Conservation (phyloP, 2,113 vertebrate genomes). For the Spilogale gracilis region DNA sequence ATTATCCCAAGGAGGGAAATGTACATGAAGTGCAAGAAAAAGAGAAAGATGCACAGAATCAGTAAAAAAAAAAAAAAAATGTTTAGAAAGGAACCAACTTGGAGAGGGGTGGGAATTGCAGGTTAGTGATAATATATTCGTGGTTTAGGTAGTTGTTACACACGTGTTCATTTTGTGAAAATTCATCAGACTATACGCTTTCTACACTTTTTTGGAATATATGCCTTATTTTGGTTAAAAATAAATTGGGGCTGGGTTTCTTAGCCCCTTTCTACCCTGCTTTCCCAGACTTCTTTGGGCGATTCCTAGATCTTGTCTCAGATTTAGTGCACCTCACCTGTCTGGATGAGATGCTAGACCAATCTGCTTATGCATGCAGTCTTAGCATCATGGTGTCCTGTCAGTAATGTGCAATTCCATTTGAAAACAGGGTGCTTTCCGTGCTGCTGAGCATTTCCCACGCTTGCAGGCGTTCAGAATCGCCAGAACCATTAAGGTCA, state of each 20-base stretch:
- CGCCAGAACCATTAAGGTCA: slow-evolving; percentile 93
- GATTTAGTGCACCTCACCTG: rapidly evolving
- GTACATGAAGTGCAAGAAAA: not conserved
- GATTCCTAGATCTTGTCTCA: not conserved
- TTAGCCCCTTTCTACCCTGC: not conserved
- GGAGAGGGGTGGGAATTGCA: not conserved
- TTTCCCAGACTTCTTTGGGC: not conserved
- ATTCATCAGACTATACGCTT: rapidly evolving
- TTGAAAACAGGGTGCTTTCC: slow-evolving; percentile 88
- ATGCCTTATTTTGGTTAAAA: not conserved
- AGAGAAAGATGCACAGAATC: not conserved
- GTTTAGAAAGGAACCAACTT: not conserved
- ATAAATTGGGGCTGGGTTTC: not conserved
- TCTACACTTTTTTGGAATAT: not conserved
- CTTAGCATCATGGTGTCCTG: rapidly evolving
- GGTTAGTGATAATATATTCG: rapidly evolving
- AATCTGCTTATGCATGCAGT: rapidly evolving
- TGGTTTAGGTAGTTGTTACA: not conserved
- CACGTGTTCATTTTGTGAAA: not conserved
- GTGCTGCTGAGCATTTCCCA: slow-evolving; percentile 87
- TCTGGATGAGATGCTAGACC: too few species aligned
- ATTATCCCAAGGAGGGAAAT: not conserved
- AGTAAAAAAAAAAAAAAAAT: too few species aligned
- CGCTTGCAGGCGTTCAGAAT: slow-evolving; percentile 89
- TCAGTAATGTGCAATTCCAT: not conserved